Evolutionary conservation across 2,797 vertebrate genomes (phyloP).

Genomic region (Pipistrellus kuhlii): DNA sequence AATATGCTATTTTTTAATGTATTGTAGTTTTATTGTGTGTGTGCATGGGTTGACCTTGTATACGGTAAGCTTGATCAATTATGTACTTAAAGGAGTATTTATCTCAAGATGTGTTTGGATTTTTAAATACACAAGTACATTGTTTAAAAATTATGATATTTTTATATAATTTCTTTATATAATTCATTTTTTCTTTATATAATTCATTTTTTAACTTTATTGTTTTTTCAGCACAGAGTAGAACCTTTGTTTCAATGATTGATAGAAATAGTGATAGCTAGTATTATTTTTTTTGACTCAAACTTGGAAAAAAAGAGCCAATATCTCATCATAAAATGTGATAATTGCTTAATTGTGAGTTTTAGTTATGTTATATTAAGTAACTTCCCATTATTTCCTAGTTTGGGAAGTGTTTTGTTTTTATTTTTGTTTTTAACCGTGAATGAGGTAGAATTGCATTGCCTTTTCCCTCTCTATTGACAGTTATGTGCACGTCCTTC

Average conservation of each 20-base stretch:
- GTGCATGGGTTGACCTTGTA: neutral
- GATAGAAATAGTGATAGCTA: neutral
- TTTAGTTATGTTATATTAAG: neutral
- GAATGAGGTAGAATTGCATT: neutral
- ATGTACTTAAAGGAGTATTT: neutral
- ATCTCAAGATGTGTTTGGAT: neutral
- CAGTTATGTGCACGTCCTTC: neutral
- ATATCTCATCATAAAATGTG: neutral
- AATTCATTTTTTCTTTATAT: neutral
- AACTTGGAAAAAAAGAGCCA: neutral
- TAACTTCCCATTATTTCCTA: neutral
- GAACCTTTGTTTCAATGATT: neutral
- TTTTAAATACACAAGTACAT: neutral
- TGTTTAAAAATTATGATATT: conserved; percentile 1
- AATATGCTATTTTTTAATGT: neutral
- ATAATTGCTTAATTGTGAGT: neutral
- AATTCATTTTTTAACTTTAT: neutral
- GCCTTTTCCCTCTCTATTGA: neutral
- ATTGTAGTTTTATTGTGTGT: neutral
- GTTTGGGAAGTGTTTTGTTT: neutral
- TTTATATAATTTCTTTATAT: neutral
- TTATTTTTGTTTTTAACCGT: neutral
- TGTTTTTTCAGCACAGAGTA: neutral
- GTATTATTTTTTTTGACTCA: neutral
- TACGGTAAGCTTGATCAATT: neutral